These are phyloP conservation scores for Sporophila hypoxantha DNA, from an alignment of 2,113 vertebrate genomes.

Conservation along the genomic window DNA sequence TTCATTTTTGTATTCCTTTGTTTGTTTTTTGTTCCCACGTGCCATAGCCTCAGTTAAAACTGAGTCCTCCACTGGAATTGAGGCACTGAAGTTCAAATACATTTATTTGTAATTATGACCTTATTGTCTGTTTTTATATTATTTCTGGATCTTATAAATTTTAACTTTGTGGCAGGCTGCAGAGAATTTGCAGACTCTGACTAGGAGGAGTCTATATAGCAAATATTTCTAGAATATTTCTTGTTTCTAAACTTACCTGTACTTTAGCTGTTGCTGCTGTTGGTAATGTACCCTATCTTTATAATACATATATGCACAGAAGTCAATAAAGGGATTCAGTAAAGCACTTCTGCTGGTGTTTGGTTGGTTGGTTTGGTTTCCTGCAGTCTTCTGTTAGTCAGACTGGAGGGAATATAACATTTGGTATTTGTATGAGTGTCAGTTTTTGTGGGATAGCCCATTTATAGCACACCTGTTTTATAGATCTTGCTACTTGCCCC, in stretches of 20 bases:
- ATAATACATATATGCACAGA: neutral
- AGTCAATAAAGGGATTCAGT: neutral
- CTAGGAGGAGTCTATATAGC: neutral
- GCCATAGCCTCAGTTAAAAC: neutral
- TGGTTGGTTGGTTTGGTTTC: neutral
- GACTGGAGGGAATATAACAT: neutral
- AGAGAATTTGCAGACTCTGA: neutral
- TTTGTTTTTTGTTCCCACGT: rapidly evolving
- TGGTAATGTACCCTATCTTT: neutral
- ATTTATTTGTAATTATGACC: neutral
- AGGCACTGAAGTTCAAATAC: neutral
- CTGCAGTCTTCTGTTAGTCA: neutral
- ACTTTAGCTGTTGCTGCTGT: neutral
- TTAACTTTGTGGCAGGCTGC: neutral
- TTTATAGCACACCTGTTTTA: neutral
- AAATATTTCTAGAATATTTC: neutral
- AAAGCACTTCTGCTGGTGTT: neutral
- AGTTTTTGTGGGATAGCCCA: neutral
- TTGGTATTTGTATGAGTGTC: neutral
- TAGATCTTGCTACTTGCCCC: neutral
- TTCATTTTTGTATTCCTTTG: neutral
- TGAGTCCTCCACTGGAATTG: neutral
- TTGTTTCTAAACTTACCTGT: neutral
- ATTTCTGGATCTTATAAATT: neutral
- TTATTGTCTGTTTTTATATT: neutral